phyloP scores from a whole-genome alignment of 2,888 invertebrate species.

The Clusia tigrina region DNA sequence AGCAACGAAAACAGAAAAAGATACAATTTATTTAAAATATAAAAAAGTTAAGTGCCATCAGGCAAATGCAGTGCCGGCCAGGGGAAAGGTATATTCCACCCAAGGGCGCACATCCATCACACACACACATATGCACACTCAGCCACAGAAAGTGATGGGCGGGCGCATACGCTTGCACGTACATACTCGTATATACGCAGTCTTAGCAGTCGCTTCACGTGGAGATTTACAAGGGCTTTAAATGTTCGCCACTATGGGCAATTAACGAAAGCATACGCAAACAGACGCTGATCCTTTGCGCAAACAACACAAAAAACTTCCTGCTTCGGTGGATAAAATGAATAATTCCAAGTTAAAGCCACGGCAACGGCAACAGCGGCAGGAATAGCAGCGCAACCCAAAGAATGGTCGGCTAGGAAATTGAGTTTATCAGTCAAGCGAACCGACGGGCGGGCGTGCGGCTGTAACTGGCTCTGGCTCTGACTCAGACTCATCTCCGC shows the following conservation, averaged over 20 bases:
- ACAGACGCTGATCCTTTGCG: constrained; percentile 60
- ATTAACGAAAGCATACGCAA: constrained; percentile 59
- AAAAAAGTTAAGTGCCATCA: constrained; percentile 1
- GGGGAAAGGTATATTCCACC: background rate
- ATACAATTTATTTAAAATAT: constrained; percentile 7
- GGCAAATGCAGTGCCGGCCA: background rate
- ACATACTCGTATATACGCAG: background rate
- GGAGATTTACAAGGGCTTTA: constrained; percentile 54
- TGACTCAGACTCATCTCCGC: too few relatives aligned
- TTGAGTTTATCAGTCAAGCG: background rate
- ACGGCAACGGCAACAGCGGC: constrained; percentile 15
- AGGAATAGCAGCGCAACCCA: constrained; percentile 25
- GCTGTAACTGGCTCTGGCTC: too few relatives aligned
- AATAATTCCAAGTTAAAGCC: constrained; percentile 15
- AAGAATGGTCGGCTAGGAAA: too few relatives aligned
- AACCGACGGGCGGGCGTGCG: too few relatives aligned
- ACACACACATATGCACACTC: too few relatives aligned
- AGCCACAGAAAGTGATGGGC: background rate
- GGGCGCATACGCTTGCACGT: background rate
- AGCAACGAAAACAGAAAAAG: background rate
- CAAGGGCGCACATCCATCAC: too few relatives aligned
- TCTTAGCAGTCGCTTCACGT: constrained; percentile 33
- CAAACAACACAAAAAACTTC: constrained; percentile 47
- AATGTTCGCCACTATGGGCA: constrained; percentile 60
- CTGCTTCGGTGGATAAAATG: constrained; percentile 11